Conservation (phyloP, 2,888 invertebrate genomes). For the Rutpela maculata region DNA sequence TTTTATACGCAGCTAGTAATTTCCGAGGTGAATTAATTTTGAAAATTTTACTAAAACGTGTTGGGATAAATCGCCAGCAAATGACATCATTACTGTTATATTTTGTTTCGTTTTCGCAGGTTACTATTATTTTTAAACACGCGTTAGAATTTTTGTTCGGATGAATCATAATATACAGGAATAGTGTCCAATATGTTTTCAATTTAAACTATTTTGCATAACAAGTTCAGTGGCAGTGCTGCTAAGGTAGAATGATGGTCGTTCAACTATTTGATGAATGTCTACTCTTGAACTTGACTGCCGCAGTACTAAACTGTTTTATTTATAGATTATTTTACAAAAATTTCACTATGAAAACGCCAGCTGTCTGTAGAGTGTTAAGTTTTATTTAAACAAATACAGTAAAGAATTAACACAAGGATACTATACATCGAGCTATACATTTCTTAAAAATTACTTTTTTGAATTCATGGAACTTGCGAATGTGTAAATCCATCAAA, state of each 20-base stretch:
- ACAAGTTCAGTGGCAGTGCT: slow-evolving; percentile 6
- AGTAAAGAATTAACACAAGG: no score
- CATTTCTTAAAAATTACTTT: no score
- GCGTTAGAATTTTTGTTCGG: slow-evolving; percentile 17
- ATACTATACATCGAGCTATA: no score
- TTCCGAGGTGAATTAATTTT: slow-evolving; percentile 6
- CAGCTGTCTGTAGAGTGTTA: neutral
- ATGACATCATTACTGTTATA: slow-evolving; percentile 39
- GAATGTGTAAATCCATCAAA: no score
- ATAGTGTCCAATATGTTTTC: neutral
- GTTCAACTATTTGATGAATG: slow-evolving; percentile 1
- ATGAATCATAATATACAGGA: slow-evolving; percentile 22
- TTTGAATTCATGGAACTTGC: no score
- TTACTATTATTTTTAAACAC: slow-evolving; percentile 30
- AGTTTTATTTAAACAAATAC: no score
- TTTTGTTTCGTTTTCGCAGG: slow-evolving; percentile 32
- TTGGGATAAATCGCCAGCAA: slow-evolving; percentile 29
- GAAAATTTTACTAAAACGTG: neutral
- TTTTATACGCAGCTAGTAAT: slow-evolving; percentile 4
- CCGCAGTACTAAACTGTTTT: neutral
- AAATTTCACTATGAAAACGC: neutral
- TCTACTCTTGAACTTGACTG: slow-evolving; percentile 1
- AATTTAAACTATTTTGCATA: slow-evolving; percentile 15
- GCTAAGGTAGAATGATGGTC: neutral
- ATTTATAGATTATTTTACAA: neutral